A percentile compares a stretch with the other conserved stretches of the same genome.
Evolutionary conservation across 2,888 invertebrate species (phyloP).

Genomic region (Tholera decimalis): DNA sequence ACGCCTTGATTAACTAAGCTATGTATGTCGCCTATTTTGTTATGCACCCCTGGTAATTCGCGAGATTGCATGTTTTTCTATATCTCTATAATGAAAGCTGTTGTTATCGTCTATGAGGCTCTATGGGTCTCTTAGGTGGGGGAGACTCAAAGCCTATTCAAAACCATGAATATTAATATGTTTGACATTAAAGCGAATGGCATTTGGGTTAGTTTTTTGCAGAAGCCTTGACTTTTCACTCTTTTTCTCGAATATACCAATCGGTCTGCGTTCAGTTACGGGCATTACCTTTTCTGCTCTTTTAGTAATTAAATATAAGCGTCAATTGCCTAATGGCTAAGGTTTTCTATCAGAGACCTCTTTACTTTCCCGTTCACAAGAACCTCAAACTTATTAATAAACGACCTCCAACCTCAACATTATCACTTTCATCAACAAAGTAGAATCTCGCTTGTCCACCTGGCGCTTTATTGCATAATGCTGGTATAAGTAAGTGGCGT

Average conservation of each 20-base stretch:
- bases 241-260: neutral
- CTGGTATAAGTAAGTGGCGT: slow-evolving; percentile 44
- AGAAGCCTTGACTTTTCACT: slow-evolving; percentile 21
- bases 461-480: slow-evolving; percentile 62
- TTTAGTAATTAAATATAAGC: neutral
- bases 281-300: neutral
- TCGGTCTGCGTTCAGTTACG: neutral
- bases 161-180: slow-evolving; percentile 21
- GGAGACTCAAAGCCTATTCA: neutral
- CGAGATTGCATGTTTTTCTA: slow-evolving; percentile 60
- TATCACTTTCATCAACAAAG: slow-evolving; percentile 56
- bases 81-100: slow-evolving; percentile 38
- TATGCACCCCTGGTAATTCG: slow-evolving; percentile 66
- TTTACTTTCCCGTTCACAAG: slow-evolving; percentile 4
- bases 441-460: slow-evolving; percentile 58
- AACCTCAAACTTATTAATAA: slow-evolving; percentile 36
- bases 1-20: slow-evolving; percentile 64
- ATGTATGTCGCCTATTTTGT: slow-evolving; percentile 54
- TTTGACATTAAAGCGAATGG: neutral
- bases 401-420: slow-evolving; percentile 32
- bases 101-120: slow-evolving; percentile 27
- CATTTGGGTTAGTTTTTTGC: slow-evolving; percentile 13
- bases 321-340: too few relatives aligned
- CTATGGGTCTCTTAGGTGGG: slow-evolving; percentile 6
- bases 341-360: neutral